Percentiles rank a stretch among this genome's conserved stretches.
phyloP scores from a whole-genome alignment of 1,140 invertebrate genomes.

The Magallana gigas region DNA sequence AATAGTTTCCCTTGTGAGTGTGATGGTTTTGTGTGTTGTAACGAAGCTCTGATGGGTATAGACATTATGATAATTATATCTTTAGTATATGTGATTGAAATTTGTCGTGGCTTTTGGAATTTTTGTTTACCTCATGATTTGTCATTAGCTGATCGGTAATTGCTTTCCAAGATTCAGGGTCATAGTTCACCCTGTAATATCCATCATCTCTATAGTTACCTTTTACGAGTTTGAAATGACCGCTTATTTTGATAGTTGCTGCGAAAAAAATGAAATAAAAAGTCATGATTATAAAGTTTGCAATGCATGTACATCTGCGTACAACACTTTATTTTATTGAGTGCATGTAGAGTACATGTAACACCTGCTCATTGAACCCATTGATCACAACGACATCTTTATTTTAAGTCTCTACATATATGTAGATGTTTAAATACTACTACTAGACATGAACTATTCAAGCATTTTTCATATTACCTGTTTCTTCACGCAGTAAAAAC shows the following conservation, averaged over 20 bases:
- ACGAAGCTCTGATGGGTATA: not conserved
- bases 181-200: slow-evolving; percentile 93
- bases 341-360: too few relatives aligned
- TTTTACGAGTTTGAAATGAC: slow-evolving; percentile 85
- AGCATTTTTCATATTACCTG: not conserved
- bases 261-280: not conserved
- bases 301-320: too few relatives aligned
- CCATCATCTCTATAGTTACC: slow-evolving; percentile 92
- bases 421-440: too few relatives aligned
- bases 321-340: too few relatives aligned
- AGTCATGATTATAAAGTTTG: too few relatives aligned
- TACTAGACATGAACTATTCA: too few relatives aligned
- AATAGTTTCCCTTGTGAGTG: not conserved
- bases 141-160: slow-evolving; percentile 85
- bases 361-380: too few relatives aligned
- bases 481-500: not conserved
- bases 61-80: not conserved
- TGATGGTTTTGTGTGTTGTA: not conserved
- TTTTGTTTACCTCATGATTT: slow-evolving; percentile 82
- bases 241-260: slow-evolving; percentile 35
- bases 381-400: too few relatives aligned
- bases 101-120: too few relatives aligned
- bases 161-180: slow-evolving; percentile 87
- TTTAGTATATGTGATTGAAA: not conserved
- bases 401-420: too few relatives aligned